Conservation (phyloP, 37 sponge, comb jelly and placozoan species). For the Hexactinellida sp. region DNA sequence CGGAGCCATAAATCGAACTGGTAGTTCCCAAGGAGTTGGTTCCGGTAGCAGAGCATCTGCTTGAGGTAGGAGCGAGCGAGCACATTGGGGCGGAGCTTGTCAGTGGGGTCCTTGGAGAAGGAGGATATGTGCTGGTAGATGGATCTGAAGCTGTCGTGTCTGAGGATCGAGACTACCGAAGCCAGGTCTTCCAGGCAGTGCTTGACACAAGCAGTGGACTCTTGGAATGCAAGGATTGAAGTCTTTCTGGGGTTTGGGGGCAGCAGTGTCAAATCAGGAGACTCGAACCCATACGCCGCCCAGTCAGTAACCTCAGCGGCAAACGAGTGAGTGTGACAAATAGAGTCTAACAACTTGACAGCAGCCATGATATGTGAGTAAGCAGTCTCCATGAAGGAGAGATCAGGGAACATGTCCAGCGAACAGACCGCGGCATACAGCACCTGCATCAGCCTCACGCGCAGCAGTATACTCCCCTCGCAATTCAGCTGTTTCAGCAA, state of each 20-base stretch:
- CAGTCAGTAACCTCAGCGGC: not conserved
- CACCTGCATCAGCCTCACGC: not conserved
- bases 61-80: constrained; percentile 49
- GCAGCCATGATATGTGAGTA: not conserved
- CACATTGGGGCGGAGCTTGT: constrained; percentile 33
- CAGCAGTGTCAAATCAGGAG: constrained; percentile 46
- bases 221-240: constrained; percentile 24
- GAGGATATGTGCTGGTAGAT: constrained; percentile 15
- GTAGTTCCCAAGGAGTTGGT: constrained; percentile 31
- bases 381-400: not conserved
- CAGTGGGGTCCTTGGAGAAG: constrained; percentile 23
- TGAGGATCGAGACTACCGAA: constrained; percentile 23
- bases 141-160: constrained; percentile 26
- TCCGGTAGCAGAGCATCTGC: constrained; percentile 25
- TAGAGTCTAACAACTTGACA: not conserved
- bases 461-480: not conserved
- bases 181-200: constrained; percentile 22
- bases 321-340: not conserved
- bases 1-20: constrained; percentile 30
- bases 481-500: not conserved
- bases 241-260: constrained; percentile 56
- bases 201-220: constrained; percentile 19
- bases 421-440: not conserved
- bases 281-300: not conserved
- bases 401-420: not conserved